phyloP scores from a whole-genome alignment of 2,113 vertebrate genomes.

The Puntigrus tetrazona region DNA sequence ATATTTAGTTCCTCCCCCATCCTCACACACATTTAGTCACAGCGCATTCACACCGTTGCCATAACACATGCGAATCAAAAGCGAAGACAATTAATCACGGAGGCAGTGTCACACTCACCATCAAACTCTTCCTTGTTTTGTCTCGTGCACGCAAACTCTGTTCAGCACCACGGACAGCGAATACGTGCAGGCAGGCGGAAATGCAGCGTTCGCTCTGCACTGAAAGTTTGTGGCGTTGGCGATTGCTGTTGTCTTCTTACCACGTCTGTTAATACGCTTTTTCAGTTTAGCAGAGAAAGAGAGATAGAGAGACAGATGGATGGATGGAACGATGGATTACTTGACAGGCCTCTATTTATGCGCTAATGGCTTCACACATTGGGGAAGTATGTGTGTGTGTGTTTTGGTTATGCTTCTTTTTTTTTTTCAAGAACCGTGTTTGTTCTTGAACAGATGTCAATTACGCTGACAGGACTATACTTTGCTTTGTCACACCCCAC shows the following conservation, averaged over 20 bases:
- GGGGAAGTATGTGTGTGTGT: conserved; percentile 17
- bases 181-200: no score
- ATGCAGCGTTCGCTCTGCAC: not conserved
- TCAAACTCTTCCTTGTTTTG: conserved; percentile 7
- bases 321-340: conserved; percentile 34
- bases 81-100: not conserved
- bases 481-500: conserved; percentile 7
- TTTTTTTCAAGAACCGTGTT: not conserved
- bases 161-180: conserved; percentile 46
- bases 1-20: conserved; percentile 51
- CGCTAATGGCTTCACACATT: conserved; percentile 34
- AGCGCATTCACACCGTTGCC: not conserved
- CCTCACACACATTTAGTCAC: conserved; percentile 20
- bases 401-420: not conserved
- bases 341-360: conserved; percentile 43
- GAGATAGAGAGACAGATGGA: not conserved
- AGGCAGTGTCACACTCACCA: not conserved
- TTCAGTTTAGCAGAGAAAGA: not conserved
- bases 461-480: not conserved
- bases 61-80: conserved; percentile 12
- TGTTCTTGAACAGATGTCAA: conserved; percentile 14
- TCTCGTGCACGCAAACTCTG: not conserved
- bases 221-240: not conserved
- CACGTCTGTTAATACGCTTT: conserved; percentile 14
- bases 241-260: conserved; percentile 36